Base-by-base conservation (phyloP, 1,140 invertebrate species). In the Zaprionus africanus region DNA sequence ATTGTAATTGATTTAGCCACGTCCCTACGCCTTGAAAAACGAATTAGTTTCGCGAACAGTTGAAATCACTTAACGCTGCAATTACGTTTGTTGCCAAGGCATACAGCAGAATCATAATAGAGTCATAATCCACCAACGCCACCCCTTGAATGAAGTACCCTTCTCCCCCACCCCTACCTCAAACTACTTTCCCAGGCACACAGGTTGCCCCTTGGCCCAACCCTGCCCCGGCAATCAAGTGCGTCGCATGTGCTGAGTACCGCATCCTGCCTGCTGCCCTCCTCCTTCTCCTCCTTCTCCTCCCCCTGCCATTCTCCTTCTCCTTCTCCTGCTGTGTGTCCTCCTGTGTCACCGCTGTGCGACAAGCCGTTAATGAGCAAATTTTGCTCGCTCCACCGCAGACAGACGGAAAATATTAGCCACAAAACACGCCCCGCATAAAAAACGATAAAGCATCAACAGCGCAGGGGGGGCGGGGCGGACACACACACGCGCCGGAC, bases 401-500 rank as follows among this genome's bases (percentile, higher is more conserved):
- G 53, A 43, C 67, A 74, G 78, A 69, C 85, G 83, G 85, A 79
- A 90, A 90, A 90, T 90, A 90, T 90, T 90, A 90, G 85, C 85
- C 85, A 75, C 85, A 88, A 76, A 83, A 81, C 85, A 90, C 81
- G 85, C 85, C 85, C 81, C 58, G 81, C 85, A 85, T 90, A 90
- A 90, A 90, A 88, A 87, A 88, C 56, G 67, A 54, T 58, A 61
- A 53, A 66, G 28, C 51, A 46, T 56, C 38, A 51, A 24, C 31
- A 34, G 31, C 31, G 9, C 31, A 11, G 28, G 28, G 31, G 17
- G 24, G 31, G 26, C 13, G 63, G n/a, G 26, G n/a, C 49, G 57
- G 46, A 4, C 1, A 26, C 46, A 63, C 9, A 78, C 83, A 87
- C 84, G 84, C 84, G 84, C 70, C 84, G 76, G 78, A 81, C 82